Percentiles rank a stretch among this genome's conserved stretches.
Evolutionary conservation across 2,113 vertebrate species (phyloP).

Genomic region (Garra rufa): DNA sequence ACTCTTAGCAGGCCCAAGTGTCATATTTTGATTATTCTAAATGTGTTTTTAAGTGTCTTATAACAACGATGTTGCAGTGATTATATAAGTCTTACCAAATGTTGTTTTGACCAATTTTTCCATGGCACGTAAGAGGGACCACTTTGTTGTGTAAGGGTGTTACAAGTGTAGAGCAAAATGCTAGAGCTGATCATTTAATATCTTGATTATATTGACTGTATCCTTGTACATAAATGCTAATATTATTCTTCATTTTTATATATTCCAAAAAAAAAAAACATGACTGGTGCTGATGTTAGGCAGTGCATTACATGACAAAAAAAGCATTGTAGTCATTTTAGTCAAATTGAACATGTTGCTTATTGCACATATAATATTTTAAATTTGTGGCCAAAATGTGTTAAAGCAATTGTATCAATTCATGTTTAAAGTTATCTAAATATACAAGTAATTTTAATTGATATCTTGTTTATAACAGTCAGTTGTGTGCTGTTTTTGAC

Average conservation of each 20-base stretch:
- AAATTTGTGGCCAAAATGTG: conserved; percentile 35
- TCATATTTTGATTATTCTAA: conserved; percentile 66
- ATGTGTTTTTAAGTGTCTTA: conserved; percentile 67
- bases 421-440: conserved; percentile 53
- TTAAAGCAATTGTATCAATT: conserved; percentile 28
- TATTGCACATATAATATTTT: conserved; percentile 7
- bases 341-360: conserved; percentile 16
- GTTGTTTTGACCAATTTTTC: conserved; percentile 62
- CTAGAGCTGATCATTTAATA: conserved; percentile 65
- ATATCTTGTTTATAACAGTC: conserved; percentile 64
- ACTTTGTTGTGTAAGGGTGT: conserved; percentile 42
- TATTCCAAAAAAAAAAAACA: conserved; percentile 59
- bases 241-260: conserved; percentile 61
- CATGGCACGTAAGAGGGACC: conserved; percentile 55
- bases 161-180: conserved; percentile 48
- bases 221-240: conserved; percentile 68
- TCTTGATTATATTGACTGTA: conserved; percentile 70
- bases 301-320: conserved; percentile 51
- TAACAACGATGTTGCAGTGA: conserved; percentile 67
- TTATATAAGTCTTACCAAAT: conserved; percentile 69
- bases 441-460: conserved; percentile 55
- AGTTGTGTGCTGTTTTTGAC: conserved; percentile 64
- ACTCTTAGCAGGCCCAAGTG: conserved; percentile 56
- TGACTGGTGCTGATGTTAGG: conserved; percentile 67
- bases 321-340: conserved; percentile 10